Evolutionary conservation across 2,113 vertebrate species (phyloP), one percentile per base, ranked within the genome.

Genomic region (Stegostoma tigrinum): DNA sequence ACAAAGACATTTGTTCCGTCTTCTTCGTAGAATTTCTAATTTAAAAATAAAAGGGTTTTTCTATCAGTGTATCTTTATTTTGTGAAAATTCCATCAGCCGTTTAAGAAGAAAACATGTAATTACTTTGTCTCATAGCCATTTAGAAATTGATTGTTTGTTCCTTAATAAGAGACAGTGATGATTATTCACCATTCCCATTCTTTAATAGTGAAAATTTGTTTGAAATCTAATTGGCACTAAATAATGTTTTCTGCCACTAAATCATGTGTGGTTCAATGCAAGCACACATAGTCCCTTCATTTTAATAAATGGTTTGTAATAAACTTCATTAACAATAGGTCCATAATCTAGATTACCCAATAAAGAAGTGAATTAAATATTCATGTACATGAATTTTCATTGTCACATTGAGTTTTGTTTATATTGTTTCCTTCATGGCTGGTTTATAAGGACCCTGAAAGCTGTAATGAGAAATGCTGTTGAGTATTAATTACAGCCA

Each of bases 341-440:
- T 97, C 96, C 97, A 97, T 97, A 97, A 97, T 98, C 97, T 97
- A 97, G 94, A 94, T 96, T 97, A 97, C 96, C 96, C 97, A 98
- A 98, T 97, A 96, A 97, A 98, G 24, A 97, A 98, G 96, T 96
- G 98, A 98, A 98, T 98, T 98, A 98, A 98, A 98, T 98, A 98
- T 98, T 98, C 97, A 97, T 98, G 97, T 97, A 97, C 97, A 96
- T 98, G 98, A 98, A 98, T 98, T 98, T 97, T 96, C 97, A 93
- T 89, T 98, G 98, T 98, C 97, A 98, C 98, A 98, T 98, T 97
- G 98, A 97, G 98, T 98, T 98, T 98, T 98, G 96, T 96, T 97
- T 98, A 97, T 72, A 98, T 98, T 97, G 97, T 96, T 97, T 95
- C 96, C 61, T 97, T 96, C 95, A 96, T 97, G 96, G 95, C 96